These are phyloP conservation scores for Entomyzon cyanotis DNA, from an alignment of 2,113 vertebrate genomes.

Conservation along the genomic window DNA sequence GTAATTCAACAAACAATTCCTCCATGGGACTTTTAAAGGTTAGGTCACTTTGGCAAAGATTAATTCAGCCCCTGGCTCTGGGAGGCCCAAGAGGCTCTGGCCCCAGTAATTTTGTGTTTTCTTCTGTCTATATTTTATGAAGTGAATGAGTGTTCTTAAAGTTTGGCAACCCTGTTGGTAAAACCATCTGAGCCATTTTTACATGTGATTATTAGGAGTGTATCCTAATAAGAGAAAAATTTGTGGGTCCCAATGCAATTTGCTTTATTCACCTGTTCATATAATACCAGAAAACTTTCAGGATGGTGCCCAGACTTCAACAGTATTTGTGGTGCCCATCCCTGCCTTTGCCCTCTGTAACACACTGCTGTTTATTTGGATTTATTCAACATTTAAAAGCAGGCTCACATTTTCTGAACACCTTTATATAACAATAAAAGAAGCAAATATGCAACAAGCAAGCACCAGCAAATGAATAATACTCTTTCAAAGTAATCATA, in stretches of 20 bases:
- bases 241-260: accelerated
- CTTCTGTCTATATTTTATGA: background rate
- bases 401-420: background rate
- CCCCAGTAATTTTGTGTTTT: background rate
- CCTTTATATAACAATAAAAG: background rate
- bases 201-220: background rate
- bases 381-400: background rate
- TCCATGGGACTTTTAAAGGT: background rate
- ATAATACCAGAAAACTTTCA: background rate
- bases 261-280: background rate
- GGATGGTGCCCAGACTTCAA: background rate
- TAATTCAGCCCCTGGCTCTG: background rate
- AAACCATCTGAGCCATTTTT: background rate
- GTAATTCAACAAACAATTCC: background rate
- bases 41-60: background rate
- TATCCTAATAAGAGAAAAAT: background rate
- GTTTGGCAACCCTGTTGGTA: background rate
- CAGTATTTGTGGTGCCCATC: background rate
- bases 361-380: background rate
- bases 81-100: background rate
- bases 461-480: background rate
- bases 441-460: background rate
- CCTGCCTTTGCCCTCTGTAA: background rate
- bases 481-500: background rate
- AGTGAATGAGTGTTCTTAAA: background rate